These are phyloP conservation scores for Daptonema setosum DNA, from an alignment of 2,888 invertebrate species.

Conservation along the genomic window DNA sequence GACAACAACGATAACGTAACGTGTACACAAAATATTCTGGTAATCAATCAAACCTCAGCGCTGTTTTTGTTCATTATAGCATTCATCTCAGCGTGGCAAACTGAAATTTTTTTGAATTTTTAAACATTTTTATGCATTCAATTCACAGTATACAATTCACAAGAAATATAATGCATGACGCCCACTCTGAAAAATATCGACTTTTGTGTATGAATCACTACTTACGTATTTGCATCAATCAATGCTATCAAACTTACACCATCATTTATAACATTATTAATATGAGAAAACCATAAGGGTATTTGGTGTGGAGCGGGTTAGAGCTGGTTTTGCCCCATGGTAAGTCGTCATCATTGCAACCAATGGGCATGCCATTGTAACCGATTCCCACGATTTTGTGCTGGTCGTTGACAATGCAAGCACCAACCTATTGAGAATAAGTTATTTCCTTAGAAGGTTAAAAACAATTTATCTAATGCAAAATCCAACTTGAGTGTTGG, in stretches of 20 bases:
- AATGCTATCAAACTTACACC: too few relatives aligned
- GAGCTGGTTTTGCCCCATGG: conserved; percentile 57
- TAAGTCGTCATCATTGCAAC: conserved; percentile 64
- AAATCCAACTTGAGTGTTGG: conserved; percentile 62
- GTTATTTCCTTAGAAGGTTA: too few relatives aligned
- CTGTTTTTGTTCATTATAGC: conserved; percentile 76
- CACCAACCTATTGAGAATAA: conserved; percentile 48
- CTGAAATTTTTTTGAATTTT: too few relatives aligned
- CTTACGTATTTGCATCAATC: too few relatives aligned
- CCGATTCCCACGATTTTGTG: conserved; percentile 76
- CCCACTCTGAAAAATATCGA: too few relatives aligned
- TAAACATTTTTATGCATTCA: too few relatives aligned
- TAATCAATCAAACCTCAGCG: conserved; percentile 20
- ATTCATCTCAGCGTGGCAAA: conserved; percentile 93
- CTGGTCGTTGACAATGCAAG: conserved; percentile 66
- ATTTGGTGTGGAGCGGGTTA: conserved; percentile 49
- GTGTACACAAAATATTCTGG: background rate
- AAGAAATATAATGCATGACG: too few relatives aligned
- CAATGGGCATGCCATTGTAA: conserved; percentile 87
- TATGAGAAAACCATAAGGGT: conserved; percentile 47
- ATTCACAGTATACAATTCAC: too few relatives aligned
- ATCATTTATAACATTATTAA: too few relatives aligned
- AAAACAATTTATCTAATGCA: conserved; percentile 44
- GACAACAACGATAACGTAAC: background rate
- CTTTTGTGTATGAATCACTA: too few relatives aligned